These are phyloP conservation scores for Periophthalmus magnuspinnatus DNA, from an alignment of 2,797 vertebrate genomes.

Conservation along the genomic window DNA sequence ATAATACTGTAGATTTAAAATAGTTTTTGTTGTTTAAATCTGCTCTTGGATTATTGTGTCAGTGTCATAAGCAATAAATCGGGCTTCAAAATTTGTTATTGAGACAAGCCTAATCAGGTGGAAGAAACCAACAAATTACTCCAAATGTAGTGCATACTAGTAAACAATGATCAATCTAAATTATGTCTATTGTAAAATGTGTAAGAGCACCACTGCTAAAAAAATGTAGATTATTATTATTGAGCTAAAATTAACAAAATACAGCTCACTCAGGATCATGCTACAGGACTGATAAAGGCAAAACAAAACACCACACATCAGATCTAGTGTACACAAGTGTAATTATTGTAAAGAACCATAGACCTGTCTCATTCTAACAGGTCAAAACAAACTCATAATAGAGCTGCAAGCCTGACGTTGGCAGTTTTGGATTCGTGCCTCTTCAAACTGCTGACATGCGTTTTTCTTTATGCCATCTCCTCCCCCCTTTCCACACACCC, in stretches of 20 bases:
- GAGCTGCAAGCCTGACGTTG: slow-evolving; percentile 48
- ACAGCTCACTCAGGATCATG: no score
- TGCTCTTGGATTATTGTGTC: no score
- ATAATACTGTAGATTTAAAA: no score
- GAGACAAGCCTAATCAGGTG: no score
- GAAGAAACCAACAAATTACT: no score
- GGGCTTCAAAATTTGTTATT: no score
- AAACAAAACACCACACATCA: not conserved
- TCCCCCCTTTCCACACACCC: slow-evolving; percentile 20
- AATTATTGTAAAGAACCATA: slow-evolving; percentile 25
- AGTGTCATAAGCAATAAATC: no score
- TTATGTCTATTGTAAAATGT: not conserved
- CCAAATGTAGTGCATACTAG: not conserved
- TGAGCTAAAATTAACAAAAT: not conserved
- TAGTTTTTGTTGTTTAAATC: no score
- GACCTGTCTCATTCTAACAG: slow-evolving; percentile 45
- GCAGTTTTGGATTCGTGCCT: slow-evolving; percentile 66
- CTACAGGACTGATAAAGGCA: not conserved
- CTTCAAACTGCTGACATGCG: slow-evolving; percentile 64
- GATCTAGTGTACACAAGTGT: not conserved
- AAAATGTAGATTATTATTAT: not conserved
- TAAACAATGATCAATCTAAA: not conserved
- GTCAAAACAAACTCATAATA: slow-evolving; percentile 66
- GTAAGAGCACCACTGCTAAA: not conserved
- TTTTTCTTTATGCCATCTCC: slow-evolving; percentile 62